Evolutionary conservation across 2,797 vertebrate genomes (phyloP).

Genomic region (Muscicapa comitata): DNA sequence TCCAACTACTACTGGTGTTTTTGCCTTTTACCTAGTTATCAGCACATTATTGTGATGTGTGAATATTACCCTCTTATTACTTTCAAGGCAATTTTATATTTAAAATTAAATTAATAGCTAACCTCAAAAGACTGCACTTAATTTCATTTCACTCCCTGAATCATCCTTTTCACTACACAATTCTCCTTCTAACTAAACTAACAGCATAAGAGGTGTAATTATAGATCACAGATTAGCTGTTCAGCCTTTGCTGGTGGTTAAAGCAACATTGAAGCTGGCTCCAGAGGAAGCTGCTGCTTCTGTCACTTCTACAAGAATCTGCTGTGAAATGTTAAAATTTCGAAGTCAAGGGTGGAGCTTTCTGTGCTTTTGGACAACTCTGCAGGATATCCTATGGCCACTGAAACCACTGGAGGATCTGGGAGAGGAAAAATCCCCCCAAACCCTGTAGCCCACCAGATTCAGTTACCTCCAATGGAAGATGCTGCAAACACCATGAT

Average conservation of each 20-base stretch:
- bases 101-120: conserved; percentile 71
- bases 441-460: not conserved
- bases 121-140: conserved; percentile 57
- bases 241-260: conserved; percentile 1
- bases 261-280: not conserved
- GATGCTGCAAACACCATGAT: rapidly evolving
- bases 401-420: not conserved
- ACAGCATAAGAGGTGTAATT: conserved; percentile 42
- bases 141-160: conserved; percentile 60
- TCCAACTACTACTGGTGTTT: not conserved
- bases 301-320: not conserved
- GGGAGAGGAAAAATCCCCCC: not conserved
- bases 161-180: conserved; percentile 34
- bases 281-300: not conserved
- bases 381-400: not conserved
- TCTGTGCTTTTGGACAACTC: not conserved
- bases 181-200: conserved; percentile 44
- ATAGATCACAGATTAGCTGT: conserved; percentile 30
- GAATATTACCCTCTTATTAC: conserved; percentile 44
- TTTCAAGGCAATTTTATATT: conserved; percentile 60
- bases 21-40: not conserved
- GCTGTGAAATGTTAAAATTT: not conserved
- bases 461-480: not conserved
- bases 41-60: conserved; percentile 11
- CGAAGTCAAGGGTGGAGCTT: not conserved